Conservation (phyloP, 2,113 vertebrate species). For the Myanophis thanlyinensis region DNA sequence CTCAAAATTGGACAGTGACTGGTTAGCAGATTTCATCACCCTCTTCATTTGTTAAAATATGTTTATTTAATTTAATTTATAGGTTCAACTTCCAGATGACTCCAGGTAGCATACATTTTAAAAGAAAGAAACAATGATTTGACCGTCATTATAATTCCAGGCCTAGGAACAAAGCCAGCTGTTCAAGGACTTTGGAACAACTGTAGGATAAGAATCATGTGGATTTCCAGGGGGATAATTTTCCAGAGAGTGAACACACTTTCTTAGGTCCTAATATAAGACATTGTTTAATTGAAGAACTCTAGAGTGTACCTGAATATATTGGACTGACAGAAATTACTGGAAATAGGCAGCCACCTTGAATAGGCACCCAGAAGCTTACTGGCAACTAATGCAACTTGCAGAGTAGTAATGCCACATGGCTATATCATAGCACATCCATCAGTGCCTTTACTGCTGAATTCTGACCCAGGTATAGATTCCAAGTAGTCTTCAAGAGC, state of each 20-base stretch:
- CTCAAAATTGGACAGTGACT: neutral
- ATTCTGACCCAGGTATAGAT: neutral
- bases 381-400: neutral
- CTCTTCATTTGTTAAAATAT: neutral
- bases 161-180: neutral
- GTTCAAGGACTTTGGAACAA: neutral
- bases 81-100: neutral
- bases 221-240: neutral
- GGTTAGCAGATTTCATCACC: neutral
- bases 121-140: neutral
- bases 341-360: neutral
- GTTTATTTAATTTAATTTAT: neutral
- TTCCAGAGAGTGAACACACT: neutral
- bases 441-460: neutral
- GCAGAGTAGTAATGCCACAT: neutral
- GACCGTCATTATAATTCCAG: neutral
- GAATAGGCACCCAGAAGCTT: neutral
- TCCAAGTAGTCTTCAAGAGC: neutral
- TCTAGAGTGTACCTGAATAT: neutral
- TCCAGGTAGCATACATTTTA: neutral
- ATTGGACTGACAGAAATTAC: neutral
- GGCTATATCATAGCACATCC: neutral
- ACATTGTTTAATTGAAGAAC: neutral
- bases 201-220: neutral
- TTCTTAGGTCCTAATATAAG: neutral